Conservation (phyloP, 2,797 vertebrate genomes). For the Muraenolepis orangiensis region DNA sequence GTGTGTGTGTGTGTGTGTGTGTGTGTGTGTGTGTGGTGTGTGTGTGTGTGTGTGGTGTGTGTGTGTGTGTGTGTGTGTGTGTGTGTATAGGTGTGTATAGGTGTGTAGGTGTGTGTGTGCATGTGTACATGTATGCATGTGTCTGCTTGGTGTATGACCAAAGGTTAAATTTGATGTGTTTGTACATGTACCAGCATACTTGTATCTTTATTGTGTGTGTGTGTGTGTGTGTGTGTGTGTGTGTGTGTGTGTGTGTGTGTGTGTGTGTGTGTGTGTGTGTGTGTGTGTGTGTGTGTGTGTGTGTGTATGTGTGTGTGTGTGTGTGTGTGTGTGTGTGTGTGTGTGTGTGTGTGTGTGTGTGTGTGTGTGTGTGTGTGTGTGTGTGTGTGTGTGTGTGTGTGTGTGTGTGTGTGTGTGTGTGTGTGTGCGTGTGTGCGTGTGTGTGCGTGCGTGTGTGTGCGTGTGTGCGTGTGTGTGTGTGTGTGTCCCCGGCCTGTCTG, state of each 20-base stretch:
- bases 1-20: slow-evolving; percentile 15
- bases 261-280: slow-evolving; percentile 5
- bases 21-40: slow-evolving; percentile 15
- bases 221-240: slow-evolving; percentile 19
- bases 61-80: not conserved
- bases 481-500: slow-evolving; percentile 18
- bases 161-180: not conserved
- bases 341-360: slow-evolving; percentile 4
- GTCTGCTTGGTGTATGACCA: slow-evolving; percentile 14
- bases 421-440: slow-evolving; percentile 7
- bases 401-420: slow-evolving; percentile 11
- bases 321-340: slow-evolving; percentile 5
- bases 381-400: slow-evolving; percentile 18
- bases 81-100: not conserved
- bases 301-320: slow-evolving; percentile 18
- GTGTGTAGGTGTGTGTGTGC: not conserved
- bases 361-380: slow-evolving; percentile 10
- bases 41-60: slow-evolving; percentile 1
- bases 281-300: slow-evolving; percentile 19
- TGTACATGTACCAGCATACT: not conserved
- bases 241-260: slow-evolving; percentile 10
- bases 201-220: slow-evolving; percentile 8
- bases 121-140: not conserved
- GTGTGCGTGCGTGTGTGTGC: slow-evolving; percentile 12
- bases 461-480: slow-evolving; percentile 19